Conservation (phyloP, 2,888 invertebrate genomes). For the Chalcis sispes region DNA sequence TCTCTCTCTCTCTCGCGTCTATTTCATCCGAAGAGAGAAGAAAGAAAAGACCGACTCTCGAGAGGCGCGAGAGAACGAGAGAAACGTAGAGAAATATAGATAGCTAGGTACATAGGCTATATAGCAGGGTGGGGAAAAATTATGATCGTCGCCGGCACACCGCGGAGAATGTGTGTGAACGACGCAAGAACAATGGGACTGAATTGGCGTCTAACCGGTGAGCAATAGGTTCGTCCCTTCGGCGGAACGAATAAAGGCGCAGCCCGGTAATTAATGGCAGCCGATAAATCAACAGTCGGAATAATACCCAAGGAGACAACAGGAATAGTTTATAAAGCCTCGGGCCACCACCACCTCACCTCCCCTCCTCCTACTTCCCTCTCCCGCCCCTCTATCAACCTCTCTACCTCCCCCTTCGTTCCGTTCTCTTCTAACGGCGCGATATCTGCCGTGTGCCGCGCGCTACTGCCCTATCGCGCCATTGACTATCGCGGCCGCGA, state of each 20-base stretch:
- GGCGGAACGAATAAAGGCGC: conserved; percentile 74
- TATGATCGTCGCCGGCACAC: conserved; percentile 63
- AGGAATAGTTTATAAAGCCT: conserved; percentile 75
- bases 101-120: conserved; percentile 9
- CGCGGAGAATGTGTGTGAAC: conserved; percentile 72
- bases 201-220: conserved; percentile 75
- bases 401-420: not conserved
- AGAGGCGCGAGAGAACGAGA: not conserved
- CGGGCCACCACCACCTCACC: conserved; percentile 37
- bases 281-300: conserved; percentile 74
- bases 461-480: conserved; percentile 28
- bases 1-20: conserved; percentile 57
- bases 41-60: conserved; percentile 18
- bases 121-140: conserved; percentile 60
- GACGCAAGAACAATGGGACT: conserved; percentile 76
- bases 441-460: conserved; percentile 28
- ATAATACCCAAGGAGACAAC: conserved; percentile 76
- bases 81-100: conserved; percentile 34
- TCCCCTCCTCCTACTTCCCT: not conserved
- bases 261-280: conserved; percentile 74
- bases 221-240: conserved; percentile 76
- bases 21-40: conserved; percentile 46
- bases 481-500: conserved; percentile 34
- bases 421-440: conserved; percentile 10
- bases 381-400: conserved; percentile 13